Percentiles rank a stretch among this genome's conserved stretches.
Conservation (phyloP, 1,140 invertebrate species). For the Orchesella cincta region DNA sequence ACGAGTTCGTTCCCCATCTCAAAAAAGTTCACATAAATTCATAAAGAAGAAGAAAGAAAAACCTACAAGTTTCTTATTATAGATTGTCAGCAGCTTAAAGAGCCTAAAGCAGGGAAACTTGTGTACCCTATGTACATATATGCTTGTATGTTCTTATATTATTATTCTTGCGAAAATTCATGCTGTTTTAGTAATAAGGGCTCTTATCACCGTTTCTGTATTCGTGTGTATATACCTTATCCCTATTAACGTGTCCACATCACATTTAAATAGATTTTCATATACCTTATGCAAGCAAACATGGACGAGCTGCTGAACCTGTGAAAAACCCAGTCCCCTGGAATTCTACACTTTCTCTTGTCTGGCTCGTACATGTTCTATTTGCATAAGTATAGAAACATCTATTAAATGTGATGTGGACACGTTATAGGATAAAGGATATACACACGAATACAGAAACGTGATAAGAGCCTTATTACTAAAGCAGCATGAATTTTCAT, state of each 20-base stretch:
- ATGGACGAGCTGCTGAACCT: not conserved
- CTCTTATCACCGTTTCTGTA: not conserved
- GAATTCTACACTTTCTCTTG: too few species aligned
- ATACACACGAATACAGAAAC: not conserved
- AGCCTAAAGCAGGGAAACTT: not conserved
- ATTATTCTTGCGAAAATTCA: not conserved
- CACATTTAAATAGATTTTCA: not conserved
- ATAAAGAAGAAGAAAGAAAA: not conserved
- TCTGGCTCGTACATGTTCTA: too few species aligned
- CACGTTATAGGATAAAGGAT: not conserved
- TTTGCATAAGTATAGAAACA: too few species aligned
- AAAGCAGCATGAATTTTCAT: not conserved
- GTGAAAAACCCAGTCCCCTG: not conserved
- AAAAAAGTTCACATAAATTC: not conserved
- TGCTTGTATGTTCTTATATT: not conserved
- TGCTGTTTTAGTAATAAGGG: not conserved
- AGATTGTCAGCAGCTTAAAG: not conserved
- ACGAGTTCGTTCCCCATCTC: too few species aligned
- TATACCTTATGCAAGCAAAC: not conserved
- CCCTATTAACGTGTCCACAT: not conserved
- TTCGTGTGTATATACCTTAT: too few species aligned
- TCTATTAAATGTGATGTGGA: not conserved
- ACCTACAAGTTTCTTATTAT: not conserved
- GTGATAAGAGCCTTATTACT: not conserved
- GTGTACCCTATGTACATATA: not conserved